phyloP scores from a whole-genome alignment of 2,113 vertebrate genomes.

The Prochilodus magdalenae region DNA sequence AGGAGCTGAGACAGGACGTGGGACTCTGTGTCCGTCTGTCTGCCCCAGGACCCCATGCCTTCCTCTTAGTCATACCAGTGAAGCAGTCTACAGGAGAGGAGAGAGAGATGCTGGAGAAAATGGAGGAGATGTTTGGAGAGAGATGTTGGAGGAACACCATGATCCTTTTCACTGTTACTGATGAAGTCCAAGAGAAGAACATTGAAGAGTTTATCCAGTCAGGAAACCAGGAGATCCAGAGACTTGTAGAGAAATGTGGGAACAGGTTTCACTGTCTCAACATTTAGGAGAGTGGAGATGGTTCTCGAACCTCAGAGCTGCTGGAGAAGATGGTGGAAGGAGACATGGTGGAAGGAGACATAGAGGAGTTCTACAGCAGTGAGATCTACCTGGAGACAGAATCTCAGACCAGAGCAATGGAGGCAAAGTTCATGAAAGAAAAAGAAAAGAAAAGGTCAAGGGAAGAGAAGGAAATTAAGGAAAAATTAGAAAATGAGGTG shows the following conservation, averaged over 20 bases:
- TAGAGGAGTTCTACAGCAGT: too few relatives aligned
- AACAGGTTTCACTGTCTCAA: too few relatives aligned
- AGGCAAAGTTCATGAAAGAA: too few relatives aligned
- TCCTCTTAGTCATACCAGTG: neutral
- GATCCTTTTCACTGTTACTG: too few relatives aligned
- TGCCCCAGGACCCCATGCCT: neutral
- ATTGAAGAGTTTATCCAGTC: too few relatives aligned
- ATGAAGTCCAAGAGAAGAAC: too few relatives aligned
- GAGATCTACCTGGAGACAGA: too few relatives aligned
- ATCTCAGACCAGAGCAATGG: too few relatives aligned
- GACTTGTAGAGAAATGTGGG: too few relatives aligned
- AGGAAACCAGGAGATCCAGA: too few relatives aligned
- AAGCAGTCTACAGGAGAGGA: neutral
- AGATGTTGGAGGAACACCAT: too few relatives aligned
- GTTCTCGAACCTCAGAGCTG: slow-evolving; percentile 4
- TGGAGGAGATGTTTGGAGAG: too few relatives aligned
- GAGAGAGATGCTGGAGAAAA: neutral
- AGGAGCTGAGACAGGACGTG: neutral
- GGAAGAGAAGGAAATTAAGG: neutral
- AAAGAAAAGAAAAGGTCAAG: neutral
- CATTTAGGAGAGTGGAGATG: neutral
- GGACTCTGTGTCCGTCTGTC: neutral
- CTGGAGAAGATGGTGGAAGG: slow-evolving; percentile 24
- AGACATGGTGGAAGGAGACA: neutral
- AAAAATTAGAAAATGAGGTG: neutral